Evolutionary conservation across 2,113 vertebrate species (phyloP).

Genomic region (Callipepla californica): DNA sequence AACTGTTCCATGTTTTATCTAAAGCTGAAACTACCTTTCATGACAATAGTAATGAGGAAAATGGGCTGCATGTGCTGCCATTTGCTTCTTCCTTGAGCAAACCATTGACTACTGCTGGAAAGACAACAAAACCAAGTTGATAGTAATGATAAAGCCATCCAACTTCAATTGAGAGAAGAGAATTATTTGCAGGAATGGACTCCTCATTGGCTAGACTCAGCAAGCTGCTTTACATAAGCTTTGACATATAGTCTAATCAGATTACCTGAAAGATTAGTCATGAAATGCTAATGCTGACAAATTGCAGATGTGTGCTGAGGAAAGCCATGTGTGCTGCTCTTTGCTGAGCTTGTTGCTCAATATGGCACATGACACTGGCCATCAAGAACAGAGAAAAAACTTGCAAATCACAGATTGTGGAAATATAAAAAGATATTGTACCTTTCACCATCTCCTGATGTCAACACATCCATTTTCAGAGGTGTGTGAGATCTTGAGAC

Average conservation of each 20-base stretch:
- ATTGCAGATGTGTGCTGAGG: constrained; percentile 12
- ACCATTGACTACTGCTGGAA: not conserved
- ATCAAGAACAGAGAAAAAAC: not conserved
- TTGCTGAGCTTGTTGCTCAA: constrained; percentile 6
- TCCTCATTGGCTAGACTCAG: not conserved
- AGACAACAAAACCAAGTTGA: not conserved
- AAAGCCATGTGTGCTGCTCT: not conserved
- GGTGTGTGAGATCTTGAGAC: constrained; percentile 12
- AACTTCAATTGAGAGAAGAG: not conserved
- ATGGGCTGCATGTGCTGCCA: not conserved
- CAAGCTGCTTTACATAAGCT: not conserved
- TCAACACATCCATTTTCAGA: constrained; percentile 33
- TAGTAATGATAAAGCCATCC: not conserved
- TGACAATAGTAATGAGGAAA: not conserved
- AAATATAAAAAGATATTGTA: constrained; percentile 13
- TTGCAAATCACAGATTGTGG: not conserved
- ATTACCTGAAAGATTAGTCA: constrained; percentile 30
- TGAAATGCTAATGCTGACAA: constrained; percentile 5
- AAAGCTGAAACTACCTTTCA: not conserved
- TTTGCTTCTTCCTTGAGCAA: not conserved
- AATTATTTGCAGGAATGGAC: not conserved
- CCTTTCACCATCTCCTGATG: constrained; percentile 30
- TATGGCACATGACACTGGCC: constrained; percentile 7
- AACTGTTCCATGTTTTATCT: not conserved
- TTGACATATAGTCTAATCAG: constrained; percentile 38